A percentile compares a stretch with the other conserved stretches of the same genome.
These are phyloP conservation scores for Psilopsiagon aurifrons DNA, from an alignment of 2,113 vertebrate genomes.

Conservation along the genomic window DNA sequence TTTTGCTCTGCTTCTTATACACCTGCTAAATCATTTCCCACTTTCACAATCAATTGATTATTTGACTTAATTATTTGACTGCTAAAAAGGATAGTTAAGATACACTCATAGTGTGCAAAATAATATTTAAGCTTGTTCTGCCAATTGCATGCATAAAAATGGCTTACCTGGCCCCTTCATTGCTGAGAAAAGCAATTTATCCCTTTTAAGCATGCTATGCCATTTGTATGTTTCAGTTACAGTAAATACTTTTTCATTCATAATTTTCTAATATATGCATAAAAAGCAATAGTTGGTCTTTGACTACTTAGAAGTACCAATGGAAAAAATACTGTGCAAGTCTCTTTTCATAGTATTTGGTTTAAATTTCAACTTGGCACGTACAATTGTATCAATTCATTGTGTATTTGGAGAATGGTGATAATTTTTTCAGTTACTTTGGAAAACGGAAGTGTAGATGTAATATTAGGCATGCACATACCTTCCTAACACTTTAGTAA, in stretches of 20 bases:
- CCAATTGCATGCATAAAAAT: neutral
- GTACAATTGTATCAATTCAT: neutral
- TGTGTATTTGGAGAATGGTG: neutral
- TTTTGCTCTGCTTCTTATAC: neutral
- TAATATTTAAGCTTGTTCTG: neutral
- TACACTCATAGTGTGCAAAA: neutral
- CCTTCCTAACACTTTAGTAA: neutral
- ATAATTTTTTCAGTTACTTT: neutral
- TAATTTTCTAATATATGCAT: neutral
- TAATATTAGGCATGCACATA: accelerated
- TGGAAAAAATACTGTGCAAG: neutral
- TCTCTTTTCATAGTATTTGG: neutral
- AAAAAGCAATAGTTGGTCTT: neutral
- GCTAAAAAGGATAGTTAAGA: neutral
- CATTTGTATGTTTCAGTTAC: neutral
- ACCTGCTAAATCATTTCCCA: neutral
- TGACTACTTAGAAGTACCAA: neutral
- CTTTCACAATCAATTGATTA: neutral
- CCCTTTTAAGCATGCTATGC: neutral
- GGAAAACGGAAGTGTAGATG: neutral
- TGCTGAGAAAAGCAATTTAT: neutral
- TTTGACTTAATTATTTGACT: neutral
- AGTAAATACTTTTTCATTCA: neutral
- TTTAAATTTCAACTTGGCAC: neutral
- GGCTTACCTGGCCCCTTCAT: neutral